Base-by-base conservation (phyloP, 2,888 invertebrate genomes). In the Tetragonula carbonaria region DNA sequence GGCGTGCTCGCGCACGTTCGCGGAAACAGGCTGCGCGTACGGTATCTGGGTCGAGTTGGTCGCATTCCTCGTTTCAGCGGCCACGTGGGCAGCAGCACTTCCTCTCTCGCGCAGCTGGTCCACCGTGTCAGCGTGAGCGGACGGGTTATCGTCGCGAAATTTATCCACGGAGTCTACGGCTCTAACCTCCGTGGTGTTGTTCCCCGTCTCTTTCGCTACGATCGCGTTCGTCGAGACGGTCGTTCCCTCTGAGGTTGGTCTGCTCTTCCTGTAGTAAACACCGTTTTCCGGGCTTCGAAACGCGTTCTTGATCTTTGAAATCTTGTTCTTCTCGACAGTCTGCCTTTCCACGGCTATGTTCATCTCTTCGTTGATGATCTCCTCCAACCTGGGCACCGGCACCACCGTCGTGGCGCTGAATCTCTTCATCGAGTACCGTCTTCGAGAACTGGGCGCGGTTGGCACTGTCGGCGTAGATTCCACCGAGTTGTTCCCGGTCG, bases 301-400 rank as follows among this genome's bases (percentile, higher is more conserved):
- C 5, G 81, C 72, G 77, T 90, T 92, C 86, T 93, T 94, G 21
- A 90, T 91, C 83, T 90, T 90, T 77, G 93, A 87, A 11, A 92
- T 90, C 73, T 93, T 93, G 83, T 93, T 94, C 82, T 93, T 92
- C 85, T 95, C 94, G 14, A 94, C 90, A 18, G 92, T 91, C 75
- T 91, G 92, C 23, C 89, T 90, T 71, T 93, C 92, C 33, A 93
- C 87, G 0, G 93, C 92, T 21, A 93, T 90, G 80, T 93, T 94
- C 91, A 93, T 94, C 83, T 93, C 94, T 23, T 95, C 94, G 85
- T 93, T 93, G 18, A 91, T 90, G 5, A 92, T 91, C n/a, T 94
- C 94, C 66, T 93, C 92, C 6, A 92, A 82, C 33, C 86, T 91
- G 0, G 90, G 81, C 50, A 89, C 66, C 14, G 82, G 73, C 0